Conservation (phyloP, 2,888 invertebrate genomes). For the Ectropis crepuscularia region DNA sequence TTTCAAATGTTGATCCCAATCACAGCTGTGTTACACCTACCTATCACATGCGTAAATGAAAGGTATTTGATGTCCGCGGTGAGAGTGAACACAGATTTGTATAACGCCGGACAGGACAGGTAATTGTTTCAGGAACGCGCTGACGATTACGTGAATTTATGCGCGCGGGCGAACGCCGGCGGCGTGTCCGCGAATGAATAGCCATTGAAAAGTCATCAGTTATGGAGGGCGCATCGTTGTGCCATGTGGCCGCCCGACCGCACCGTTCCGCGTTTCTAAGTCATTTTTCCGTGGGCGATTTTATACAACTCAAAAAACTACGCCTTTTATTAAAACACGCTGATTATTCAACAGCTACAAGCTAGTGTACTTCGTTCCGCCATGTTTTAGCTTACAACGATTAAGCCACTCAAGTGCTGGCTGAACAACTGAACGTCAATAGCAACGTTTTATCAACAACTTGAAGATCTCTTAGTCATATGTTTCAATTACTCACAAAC, state of each 20-base stretch:
- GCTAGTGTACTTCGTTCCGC: background rate
- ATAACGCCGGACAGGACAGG: conserved; percentile 43
- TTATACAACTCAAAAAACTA: conserved; percentile 73
- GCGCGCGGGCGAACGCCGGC: conserved; percentile 49
- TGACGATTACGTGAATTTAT: conserved; percentile 62
- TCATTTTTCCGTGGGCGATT: conserved; percentile 78
- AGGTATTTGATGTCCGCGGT: conserved; percentile 6
- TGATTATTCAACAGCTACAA: conserved; percentile 4
- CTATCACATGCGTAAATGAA: background rate
- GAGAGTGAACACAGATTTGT: conserved; percentile 34
- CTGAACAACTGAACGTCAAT: too few relatives aligned
- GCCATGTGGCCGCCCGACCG: conserved; percentile 74
- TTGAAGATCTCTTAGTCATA: too few relatives aligned
- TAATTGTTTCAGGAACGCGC: conserved; percentile 63
- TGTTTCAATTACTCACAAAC: too few relatives aligned
- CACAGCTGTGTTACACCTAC: background rate
- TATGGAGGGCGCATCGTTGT: conserved; percentile 79
- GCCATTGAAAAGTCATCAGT: conserved; percentile 84
- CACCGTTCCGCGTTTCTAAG: conserved; percentile 53
- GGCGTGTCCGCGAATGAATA: conserved; percentile 74
- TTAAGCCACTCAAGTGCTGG: too few relatives aligned
- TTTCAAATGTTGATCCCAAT: background rate
- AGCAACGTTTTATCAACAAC: too few relatives aligned
- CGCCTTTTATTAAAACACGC: conserved; percentile 66
- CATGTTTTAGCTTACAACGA: too few relatives aligned